phyloP scores from a whole-genome alignment of 2,888 invertebrate genomes.

The Dicyrtoma fusca region DNA sequence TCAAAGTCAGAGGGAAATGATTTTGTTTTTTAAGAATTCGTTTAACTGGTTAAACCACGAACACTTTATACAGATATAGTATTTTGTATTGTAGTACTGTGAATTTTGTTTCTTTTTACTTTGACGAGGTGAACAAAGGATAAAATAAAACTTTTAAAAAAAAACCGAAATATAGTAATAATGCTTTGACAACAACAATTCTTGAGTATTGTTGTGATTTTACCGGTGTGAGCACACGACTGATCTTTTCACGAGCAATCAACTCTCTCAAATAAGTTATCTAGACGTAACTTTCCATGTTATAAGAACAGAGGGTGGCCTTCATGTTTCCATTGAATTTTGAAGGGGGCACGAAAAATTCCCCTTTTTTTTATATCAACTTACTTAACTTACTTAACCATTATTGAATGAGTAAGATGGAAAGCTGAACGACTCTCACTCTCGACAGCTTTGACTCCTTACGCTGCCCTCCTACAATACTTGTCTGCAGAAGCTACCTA shows the following conservation, averaged over 20 bases:
- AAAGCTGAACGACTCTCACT: conserved; percentile 41
- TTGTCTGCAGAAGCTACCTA: too few relatives aligned
- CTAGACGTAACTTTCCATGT: conserved; percentile 50
- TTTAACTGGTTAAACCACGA: too few relatives aligned
- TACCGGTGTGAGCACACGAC: conserved; percentile 21
- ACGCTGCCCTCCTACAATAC: conserved; percentile 15
- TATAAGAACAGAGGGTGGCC: conserved; percentile 56
- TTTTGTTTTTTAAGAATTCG: too few relatives aligned
- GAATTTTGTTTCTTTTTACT: too few relatives aligned
- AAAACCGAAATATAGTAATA: too few relatives aligned
- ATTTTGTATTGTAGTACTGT: too few relatives aligned
- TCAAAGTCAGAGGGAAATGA: too few relatives aligned
- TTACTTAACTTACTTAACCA: background rate
- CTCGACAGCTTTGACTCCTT: conserved; percentile 30
- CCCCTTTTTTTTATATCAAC: conserved; percentile 21
- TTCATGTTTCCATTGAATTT: conserved; percentile 46
- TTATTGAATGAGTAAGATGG: conserved; percentile 26
- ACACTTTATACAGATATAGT: too few relatives aligned
- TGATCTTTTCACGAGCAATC: conserved; percentile 51
- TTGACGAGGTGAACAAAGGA: too few relatives aligned
- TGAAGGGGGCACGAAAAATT: conserved; percentile 34
- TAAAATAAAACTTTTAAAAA: too few relatives aligned
- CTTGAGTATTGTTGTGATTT: background rate
- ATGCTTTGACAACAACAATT: too few relatives aligned
- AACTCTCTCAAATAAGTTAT: conserved; percentile 55